These are phyloP conservation scores for Tenualosa thibaudeaui DNA, from an alignment of 2,797 vertebrate genomes.

Conservation along the genomic window DNA sequence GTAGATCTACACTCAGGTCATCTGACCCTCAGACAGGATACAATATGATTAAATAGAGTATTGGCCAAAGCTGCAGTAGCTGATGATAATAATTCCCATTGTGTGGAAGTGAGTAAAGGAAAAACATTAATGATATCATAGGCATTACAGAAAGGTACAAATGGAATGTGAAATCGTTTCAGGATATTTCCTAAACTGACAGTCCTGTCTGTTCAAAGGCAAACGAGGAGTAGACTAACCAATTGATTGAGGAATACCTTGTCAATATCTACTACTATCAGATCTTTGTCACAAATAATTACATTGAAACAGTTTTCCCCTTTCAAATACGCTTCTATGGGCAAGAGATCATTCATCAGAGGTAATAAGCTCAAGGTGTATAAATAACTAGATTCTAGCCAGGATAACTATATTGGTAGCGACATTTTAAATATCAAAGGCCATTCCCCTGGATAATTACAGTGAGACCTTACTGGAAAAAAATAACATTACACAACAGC, in stretches of 20 bases:
- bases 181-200: neutral
- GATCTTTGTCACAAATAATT: neutral
- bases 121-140: neutral
- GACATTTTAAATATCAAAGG: slow-evolving; percentile 3
- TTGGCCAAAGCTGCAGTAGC: neutral
- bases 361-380: neutral
- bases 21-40: neutral
- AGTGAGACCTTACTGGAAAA: neutral
- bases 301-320: neutral
- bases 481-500: neutral
- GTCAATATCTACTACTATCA: no score
- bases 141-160: neutral
- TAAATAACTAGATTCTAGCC: neutral
- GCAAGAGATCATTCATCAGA: neutral
- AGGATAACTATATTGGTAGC: neutral
- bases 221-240: neutral
- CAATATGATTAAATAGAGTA: neutral
- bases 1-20: neutral
- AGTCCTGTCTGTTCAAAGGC: neutral
- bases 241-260: neutral
- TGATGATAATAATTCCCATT: neutral
- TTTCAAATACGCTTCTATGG: neutral
- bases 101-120: neutral
- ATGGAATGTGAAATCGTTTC: neutral
- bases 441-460: neutral